A percentile compares a stretch with the other conserved stretches of the same genome.
Evolutionary conservation across 2,113 vertebrate species (phyloP).

Genomic region (Heptranchias perlo): DNA sequence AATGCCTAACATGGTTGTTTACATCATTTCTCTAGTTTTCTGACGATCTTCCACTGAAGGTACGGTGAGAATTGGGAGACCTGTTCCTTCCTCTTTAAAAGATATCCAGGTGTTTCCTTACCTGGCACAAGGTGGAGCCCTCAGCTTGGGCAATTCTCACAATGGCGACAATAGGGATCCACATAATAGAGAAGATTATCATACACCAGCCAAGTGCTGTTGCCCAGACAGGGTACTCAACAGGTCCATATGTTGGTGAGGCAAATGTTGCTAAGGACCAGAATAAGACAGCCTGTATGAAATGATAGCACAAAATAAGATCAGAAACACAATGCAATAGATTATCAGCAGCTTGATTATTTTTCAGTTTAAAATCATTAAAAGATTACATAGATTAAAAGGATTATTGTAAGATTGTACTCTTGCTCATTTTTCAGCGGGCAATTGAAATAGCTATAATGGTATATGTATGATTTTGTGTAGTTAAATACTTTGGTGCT

Average conservation of each 20-base stretch:
- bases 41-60: no score
- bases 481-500: no score
- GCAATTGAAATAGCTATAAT: no score
- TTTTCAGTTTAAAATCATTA: not conserved
- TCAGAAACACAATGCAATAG: not conserved
- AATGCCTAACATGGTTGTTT: no score
- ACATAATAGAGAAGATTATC: slow-evolving; percentile 72
- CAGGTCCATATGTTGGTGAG: slow-evolving; percentile 60
- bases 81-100: not conserved
- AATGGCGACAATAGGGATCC: slow-evolving; percentile 72
- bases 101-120: not conserved
- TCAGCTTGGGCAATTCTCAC: slow-evolving; percentile 62
- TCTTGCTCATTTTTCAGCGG: no score
- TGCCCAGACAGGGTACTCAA: slow-evolving; percentile 75
- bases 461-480: no score
- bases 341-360: not conserved
- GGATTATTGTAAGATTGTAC: no score
- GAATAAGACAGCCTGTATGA: slow-evolving; percentile 70
- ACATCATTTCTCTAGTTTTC: no score
- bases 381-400: not conserved
- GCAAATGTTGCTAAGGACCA: slow-evolving; percentile 74
- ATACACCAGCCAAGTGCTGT: slow-evolving; percentile 79
- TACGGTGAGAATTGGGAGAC: no score
- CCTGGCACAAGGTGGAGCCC: slow-evolving; percentile 52
- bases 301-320: not conserved